Base-by-base conservation (phyloP, 1,140 invertebrate species). In the Diuraphis noxia region DNA sequence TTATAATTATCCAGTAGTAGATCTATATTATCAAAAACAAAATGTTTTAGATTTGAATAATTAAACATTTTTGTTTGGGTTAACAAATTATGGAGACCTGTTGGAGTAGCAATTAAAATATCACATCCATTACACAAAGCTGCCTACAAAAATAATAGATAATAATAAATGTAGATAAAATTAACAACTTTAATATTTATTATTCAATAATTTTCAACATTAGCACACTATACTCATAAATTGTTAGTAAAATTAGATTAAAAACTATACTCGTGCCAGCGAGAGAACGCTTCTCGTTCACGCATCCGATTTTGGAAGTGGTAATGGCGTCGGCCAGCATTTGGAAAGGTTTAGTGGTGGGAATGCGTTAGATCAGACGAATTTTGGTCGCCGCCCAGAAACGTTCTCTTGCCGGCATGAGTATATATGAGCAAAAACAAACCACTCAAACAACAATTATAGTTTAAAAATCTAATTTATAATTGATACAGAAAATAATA, bases 1-100 rank as follows among this genome's bases (percentile, higher is more conserved):
- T 38, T 52, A 52, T 91, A 91, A n/a, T 52, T 82, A 23, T 52
- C 89, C 81, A 91, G 21, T 36, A 82, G 77, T 17, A 91, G 23
- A 49, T 91, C 89, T 25, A 91, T n/a, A 82, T 91, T 91, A 46
- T 91, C 89, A 81, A 82, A 91, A 82, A 91, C 89, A 91, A 91
- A 49, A 91, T 91, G 34, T 38, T 19, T 79, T 30, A 91, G 13
- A 40, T 91, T 91, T n/a, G 30, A 82, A 79, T 79, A 91, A 49
- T 23, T 91, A 49, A 91, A 82, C n/a, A 91, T 23, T 91, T 91
- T 91, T 23, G 77, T 13, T 38, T 91, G 81, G 25, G 38, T 49
- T 1, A 91, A n/a, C 21, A 91, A 7, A 82, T 91, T 49, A 3
- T 82, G 34, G 38, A 91, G 34, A 6, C 43, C 52, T 38, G 34